phyloP scores from a whole-genome alignment of 35 echinoderm and acorn worm species.

The Nesometra sesokonis region DNA sequence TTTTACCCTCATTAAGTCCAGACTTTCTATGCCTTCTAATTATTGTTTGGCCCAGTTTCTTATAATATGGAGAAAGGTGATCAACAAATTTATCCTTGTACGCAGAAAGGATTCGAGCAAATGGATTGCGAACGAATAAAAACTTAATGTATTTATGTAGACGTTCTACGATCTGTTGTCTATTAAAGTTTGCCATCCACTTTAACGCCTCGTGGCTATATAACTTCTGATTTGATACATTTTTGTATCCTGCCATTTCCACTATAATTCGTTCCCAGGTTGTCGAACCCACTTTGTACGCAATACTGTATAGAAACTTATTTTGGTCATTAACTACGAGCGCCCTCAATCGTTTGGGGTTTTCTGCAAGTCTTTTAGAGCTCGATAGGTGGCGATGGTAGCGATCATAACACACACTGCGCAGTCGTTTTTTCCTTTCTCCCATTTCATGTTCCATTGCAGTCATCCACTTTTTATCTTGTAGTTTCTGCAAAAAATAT shows the following conservation, averaged over 20 bases:
- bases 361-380: background rate
- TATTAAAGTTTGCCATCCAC: constrained; percentile 56
- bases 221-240: constrained; percentile 73
- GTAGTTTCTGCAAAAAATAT: background rate
- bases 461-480: background rate
- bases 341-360: constrained; percentile 29
- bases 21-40: constrained; percentile 35
- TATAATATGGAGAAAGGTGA: constrained; percentile 51
- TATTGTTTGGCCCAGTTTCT: constrained; percentile 41
- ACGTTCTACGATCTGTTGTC: constrained; percentile 13
- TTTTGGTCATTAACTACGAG: constrained; percentile 69
- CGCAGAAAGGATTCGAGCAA: constrained; percentile 68
- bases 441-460: background rate
- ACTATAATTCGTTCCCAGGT: constrained; percentile 91
- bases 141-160: constrained; percentile 75
- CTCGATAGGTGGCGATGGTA: background rate
- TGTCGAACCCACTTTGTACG: constrained; percentile 84
- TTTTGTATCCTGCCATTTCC: constrained; percentile 58
- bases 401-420: background rate
- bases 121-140: constrained; percentile 79
- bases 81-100: constrained; percentile 98
- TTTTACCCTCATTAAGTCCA: background rate
- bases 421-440: background rate
- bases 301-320: constrained; percentile 84
- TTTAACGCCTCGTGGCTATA: constrained; percentile 63